Base-by-base conservation (phyloP, 2,797 vertebrate species). In the Chelon auratus region DNA sequence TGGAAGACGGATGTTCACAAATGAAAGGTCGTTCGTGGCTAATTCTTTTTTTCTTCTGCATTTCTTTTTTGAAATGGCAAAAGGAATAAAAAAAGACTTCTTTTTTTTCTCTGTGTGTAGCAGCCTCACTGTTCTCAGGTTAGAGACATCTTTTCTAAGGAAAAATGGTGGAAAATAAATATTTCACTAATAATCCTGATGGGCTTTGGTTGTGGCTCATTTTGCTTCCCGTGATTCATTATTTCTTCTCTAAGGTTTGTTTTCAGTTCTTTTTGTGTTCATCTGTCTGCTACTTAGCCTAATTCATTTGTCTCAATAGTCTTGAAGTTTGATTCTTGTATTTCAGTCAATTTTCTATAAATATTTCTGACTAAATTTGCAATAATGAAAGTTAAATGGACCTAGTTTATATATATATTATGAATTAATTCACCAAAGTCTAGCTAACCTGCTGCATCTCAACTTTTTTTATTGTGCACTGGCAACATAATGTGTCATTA, bases 121-220 rank as follows among this genome's bases (percentile, higher is more conserved):
- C 91, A 85, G 87, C 85, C 86, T 91, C 88, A 86, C 83, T 88
- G 75, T 92, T 91, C 91, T 93, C 92, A 93, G 92, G 92, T 90
- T 93, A 91, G 90, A 89, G 67, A 91, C 75, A 78, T 84, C 68
- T 93, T 93, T 94, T 93, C 74, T 92, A 91, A 91, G 68, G 86
- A 85, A 33, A 91, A 88, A 84, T 72, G 71, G 77, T 89, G 80
- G 40, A 88, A 89, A 92, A 93, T 90, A 90, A 92, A 92, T 66
- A 56, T 75, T 87, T 90, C 80, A 86, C 85, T 72, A 73, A 87
- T 76, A 68, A 76, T 72, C 54, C 75, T 78, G 30, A 66, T 72
- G 36, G 63, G 62, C n/a, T 85, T 50, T 75, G 56, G 33, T 74
- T 72, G 37, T 84, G 68, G 17, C 39, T 91, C 68, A 45, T 82